Percentiles rank a stretch among this genome's conserved stretches.
Conservation (phyloP, 2,113 vertebrate genomes). For the Phylloscopus trochiloides region DNA sequence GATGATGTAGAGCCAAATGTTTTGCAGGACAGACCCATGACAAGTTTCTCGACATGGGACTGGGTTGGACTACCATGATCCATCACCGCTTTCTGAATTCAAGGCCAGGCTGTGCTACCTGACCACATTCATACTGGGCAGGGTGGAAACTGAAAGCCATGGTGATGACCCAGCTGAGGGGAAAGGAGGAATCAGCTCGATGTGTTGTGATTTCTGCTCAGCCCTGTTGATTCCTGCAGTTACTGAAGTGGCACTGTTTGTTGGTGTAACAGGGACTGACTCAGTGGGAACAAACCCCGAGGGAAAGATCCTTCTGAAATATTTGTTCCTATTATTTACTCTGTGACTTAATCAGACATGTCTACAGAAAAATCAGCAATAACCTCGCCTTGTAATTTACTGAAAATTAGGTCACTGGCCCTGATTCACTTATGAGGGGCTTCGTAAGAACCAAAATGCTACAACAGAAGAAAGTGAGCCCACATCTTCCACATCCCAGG, state of each 20-base stretch:
- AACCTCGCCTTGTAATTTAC: not conserved
- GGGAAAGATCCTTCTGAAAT: slow-evolving; percentile 36
- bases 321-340: slow-evolving; percentile 50
- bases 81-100: not conserved
- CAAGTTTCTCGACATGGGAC: rapidly evolving
- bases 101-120: not conserved
- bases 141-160: not conserved
- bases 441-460: not conserved
- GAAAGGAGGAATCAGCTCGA: not conserved
- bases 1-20: not conserved
- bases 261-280: slow-evolving; percentile 35
- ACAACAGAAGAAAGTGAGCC: not conserved
- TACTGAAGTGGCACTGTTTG: slow-evolving; percentile 1
- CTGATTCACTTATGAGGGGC: not conserved
- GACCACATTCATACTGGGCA: not conserved
- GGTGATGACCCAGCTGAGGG: not conserved
- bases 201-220: not conserved
- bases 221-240: not conserved
- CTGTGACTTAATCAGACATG: slow-evolving; percentile 25
- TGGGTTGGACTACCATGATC: not conserved
- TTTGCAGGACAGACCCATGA: not conserved
- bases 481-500: not conserved
- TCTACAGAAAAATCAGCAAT: not conserved
- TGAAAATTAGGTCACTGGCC: not conserved
- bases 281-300: slow-evolving; percentile 37